Percentiles rank a stretch among this genome's conserved stretches.
These are phyloP conservation scores for Drosophila paramelanica DNA, from an alignment of 2,888 invertebrate genomes.

Conservation along the genomic window DNA sequence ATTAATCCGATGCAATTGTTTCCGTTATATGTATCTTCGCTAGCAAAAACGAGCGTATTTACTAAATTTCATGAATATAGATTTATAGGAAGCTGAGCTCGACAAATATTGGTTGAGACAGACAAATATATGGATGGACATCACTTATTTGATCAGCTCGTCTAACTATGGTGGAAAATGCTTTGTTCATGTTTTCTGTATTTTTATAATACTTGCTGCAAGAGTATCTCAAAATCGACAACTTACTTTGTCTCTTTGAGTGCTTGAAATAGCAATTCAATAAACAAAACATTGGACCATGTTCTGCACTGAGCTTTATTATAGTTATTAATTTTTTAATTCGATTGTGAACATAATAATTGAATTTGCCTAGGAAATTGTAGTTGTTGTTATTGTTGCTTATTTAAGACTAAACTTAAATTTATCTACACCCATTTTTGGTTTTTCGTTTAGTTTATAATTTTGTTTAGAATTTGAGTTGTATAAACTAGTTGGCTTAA, in stretches of 20 bases:
- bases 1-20: background rate
- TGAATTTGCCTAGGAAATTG: conserved; percentile 55
- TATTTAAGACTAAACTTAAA: conserved; percentile 73
- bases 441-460: conserved; percentile 24
- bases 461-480: conserved; percentile 73
- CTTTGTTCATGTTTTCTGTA: no score
- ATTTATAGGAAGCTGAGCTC: background rate
- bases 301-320: conserved; percentile 47
- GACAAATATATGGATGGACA: background rate
- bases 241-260: conserved; percentile 25
- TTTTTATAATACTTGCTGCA: conserved; percentile 23
- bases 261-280: conserved; percentile 34
- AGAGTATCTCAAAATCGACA: conserved; percentile 21
- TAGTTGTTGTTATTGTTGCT: conserved; percentile 42
- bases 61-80: conserved; percentile 1
- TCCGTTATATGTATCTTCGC: background rate
- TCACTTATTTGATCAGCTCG: background rate
- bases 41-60: background rate
- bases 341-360: conserved; percentile 56
- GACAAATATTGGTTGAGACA: background rate
- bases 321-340: conserved; percentile 14
- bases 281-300: conserved; percentile 50
- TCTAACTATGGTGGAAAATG: background rate
- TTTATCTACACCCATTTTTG: conserved; percentile 61
- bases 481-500: conserved; percentile 73